Conservation (phyloP, 1,140 invertebrate genomes). For the Drosophila navojoa region DNA sequence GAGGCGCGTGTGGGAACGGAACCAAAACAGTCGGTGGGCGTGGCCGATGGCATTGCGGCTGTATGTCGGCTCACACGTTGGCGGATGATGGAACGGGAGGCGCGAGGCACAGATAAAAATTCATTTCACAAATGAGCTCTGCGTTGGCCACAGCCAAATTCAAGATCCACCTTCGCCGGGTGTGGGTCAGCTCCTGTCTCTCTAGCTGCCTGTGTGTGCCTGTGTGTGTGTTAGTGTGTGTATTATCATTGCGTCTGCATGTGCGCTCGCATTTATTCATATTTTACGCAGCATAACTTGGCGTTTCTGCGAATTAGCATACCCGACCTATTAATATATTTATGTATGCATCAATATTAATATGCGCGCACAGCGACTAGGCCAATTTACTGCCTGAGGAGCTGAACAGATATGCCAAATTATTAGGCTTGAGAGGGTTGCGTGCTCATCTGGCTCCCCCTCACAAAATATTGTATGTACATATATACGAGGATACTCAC, state of each 20-base stretch:
- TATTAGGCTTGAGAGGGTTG: not conserved
- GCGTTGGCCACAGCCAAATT: slow-evolving; percentile 16
- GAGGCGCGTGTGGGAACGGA: not conserved
- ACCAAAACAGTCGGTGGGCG: not conserved
- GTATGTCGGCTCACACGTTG: slow-evolving; percentile 4
- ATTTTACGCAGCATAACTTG: slow-evolving; percentile 5
- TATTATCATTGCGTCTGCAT: not conserved
- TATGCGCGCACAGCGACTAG: not conserved
- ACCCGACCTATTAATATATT: not conserved
- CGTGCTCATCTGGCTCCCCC: not conserved
- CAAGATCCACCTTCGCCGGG: not conserved
- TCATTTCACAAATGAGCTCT: slow-evolving; percentile 49
- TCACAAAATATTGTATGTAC: not conserved
- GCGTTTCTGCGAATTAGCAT: slow-evolving; percentile 4
- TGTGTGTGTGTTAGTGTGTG: not conserved
- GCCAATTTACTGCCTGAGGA: not conserved
- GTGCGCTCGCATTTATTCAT: not conserved
- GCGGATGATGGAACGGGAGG: slow-evolving; percentile 12
- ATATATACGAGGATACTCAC: too few relatives aligned
- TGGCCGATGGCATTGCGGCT: slow-evolving; percentile 16
- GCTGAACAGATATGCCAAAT: not conserved
- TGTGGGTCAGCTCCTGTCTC: not conserved
- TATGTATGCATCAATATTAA: slow-evolving; percentile 8
- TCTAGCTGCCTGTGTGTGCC: not conserved
- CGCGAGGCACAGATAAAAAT: slow-evolving; percentile 44